Percentiles rank a stretch among this genome's conserved stretches.
Conservation (phyloP, 23 tunicate genomes). For the Styela plicata region DNA sequence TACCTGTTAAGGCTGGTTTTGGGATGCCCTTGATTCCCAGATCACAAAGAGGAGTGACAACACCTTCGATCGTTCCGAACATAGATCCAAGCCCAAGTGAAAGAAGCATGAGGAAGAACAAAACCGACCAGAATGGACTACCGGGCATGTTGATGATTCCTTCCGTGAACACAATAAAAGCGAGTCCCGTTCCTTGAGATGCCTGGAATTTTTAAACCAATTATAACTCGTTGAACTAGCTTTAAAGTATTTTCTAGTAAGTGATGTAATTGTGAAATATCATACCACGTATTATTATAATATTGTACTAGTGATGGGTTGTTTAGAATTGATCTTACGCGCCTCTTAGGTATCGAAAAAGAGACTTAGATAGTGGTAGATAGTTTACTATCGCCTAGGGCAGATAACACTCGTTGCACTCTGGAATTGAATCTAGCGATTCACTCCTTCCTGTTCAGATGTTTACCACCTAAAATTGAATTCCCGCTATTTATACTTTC, state of each 20-base stretch:
- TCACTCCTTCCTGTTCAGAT: no score
- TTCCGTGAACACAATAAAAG: slow-evolving; percentile 97
- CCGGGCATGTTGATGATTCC: slow-evolving; percentile 99
- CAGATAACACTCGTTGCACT: no score
- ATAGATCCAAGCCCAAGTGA: slow-evolving; percentile 96
- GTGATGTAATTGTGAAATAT: neutral
- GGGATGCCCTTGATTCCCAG: slow-evolving; percentile 74
- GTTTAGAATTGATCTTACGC: no score
- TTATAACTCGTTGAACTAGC: no score
- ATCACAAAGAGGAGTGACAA: slow-evolving; percentile 92
- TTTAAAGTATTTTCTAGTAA: no score
- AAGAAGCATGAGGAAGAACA: slow-evolving; percentile 94
- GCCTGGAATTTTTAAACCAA: slow-evolving; percentile 33
- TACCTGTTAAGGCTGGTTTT: slow-evolving; percentile 80
- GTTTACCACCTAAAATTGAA: no score
- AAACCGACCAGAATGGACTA: slow-evolving; percentile 94
- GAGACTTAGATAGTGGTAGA: no score
- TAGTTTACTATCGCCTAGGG: no score
- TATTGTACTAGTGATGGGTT: no score
- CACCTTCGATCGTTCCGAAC: slow-evolving; percentile 99
- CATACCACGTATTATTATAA: neutral
- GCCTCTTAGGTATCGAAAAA: no score
- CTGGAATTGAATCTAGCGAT: no score
- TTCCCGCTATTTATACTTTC: no score
- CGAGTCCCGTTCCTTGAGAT: slow-evolving; percentile 96